Base-by-base conservation (phyloP, 2,113 vertebrate genomes). In the Toxotes chatareus region DNA sequence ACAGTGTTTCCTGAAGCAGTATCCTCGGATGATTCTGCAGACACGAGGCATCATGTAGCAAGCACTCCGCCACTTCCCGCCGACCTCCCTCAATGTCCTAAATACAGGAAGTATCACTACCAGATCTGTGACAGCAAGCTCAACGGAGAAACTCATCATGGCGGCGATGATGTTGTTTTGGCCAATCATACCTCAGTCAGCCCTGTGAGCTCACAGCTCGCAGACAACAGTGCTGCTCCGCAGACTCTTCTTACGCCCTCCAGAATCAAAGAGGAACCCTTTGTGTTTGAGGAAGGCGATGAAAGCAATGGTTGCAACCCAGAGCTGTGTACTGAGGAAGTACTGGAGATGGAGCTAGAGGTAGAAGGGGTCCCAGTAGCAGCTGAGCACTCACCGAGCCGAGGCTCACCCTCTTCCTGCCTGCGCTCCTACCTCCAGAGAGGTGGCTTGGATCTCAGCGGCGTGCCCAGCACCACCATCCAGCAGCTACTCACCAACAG, bases 31-130 rank as follows among this genome's bases (percentile, higher is more conserved):
- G 93, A 76, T 87, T 91, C 73, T 63, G 86, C 80, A 55, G 91
- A 89, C 40, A 92, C 90, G 79, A 89, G 92, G 40, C 93, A 90
- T 82, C 95, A 95, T 73, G 83, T 84, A 92, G 82, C 88, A 36
- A 66, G 59, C 73, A 34, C 60, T 40, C 56, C 27, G 4, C 67
- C 71, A 13, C 94, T 94, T 78, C 85, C 91, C 21, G 53, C 71
- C 1, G 91, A 93, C 80, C 85, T 95, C 61, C 96, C 94, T 34
- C 96, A 95, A 89, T 97, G 96, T 93, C 96, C 97, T 74, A 96
- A 96, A 93, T 97, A 97, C 93, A 96, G 97, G 94, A 97, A 97
- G 86, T 97, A 98, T 93, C 96, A 97, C 92, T 76, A 92, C 60
- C 96, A 96, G 92, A 95, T 95, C 92, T 96, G 95, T 93, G 94